Evolutionary conservation across 2,888 invertebrate genomes (phyloP).

Genomic region (Plagodis pulveraria): DNA sequence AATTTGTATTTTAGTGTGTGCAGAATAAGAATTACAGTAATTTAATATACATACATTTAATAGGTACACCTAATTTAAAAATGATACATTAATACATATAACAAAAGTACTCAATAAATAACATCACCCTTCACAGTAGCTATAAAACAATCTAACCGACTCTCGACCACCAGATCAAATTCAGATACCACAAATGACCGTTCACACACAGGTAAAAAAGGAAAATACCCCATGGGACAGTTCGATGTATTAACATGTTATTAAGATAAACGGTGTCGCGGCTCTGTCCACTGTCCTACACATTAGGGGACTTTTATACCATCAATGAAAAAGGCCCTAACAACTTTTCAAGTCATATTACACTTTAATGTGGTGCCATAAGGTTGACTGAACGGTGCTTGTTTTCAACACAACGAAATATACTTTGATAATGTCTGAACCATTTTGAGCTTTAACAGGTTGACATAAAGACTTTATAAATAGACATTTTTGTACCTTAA

Average conservation of each 20-base stretch:
- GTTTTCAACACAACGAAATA: background rate
- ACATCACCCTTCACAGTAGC: too few relatives aligned
- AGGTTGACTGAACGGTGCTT: background rate
- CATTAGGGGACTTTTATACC: conserved; percentile 26
- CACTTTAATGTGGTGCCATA: conserved; percentile 2
- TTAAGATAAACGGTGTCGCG: conserved; percentile 71
- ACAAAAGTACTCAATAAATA: too few relatives aligned
- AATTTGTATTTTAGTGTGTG: too few relatives aligned
- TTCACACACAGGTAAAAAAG: conserved; percentile 47
- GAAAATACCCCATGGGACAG: conserved; percentile 47
- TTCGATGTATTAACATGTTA: conserved; percentile 66
- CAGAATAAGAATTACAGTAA: too few relatives aligned
- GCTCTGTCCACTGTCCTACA: conserved; percentile 35
- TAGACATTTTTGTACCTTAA: conserved; percentile 6
- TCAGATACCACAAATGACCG: conserved; percentile 63
- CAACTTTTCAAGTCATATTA: conserved; percentile 1
- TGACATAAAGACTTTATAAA: background rate
- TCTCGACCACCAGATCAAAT: conserved; percentile 51
- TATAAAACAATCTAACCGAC: conserved; percentile 15
- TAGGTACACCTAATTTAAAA: too few relatives aligned
- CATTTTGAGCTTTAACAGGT: background rate
- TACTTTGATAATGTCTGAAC: background rate
- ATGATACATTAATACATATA: too few relatives aligned
- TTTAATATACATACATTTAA: too few relatives aligned
- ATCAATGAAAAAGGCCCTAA: conserved; percentile 12